A percentile compares a stretch with the other conserved stretches of the same genome.
Conservation (phyloP, 1,140 invertebrate genomes). For the Patella vulgata region DNA sequence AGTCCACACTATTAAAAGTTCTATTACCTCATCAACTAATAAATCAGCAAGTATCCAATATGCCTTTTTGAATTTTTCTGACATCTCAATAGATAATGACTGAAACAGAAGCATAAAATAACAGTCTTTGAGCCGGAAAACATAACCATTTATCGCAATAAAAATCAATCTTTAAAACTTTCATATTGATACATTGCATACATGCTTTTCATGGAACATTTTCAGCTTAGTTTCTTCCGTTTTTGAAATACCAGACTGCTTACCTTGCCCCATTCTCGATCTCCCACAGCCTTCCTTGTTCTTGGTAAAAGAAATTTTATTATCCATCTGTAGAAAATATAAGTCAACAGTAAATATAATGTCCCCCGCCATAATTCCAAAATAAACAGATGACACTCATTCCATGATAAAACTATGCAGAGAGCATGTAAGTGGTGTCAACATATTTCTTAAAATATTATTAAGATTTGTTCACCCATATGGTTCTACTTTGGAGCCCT, state of each 20-base stretch:
- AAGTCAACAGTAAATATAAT: too few relatives aligned
- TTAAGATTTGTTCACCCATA: too few relatives aligned
- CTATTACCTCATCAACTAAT: slow-evolving; percentile 71
- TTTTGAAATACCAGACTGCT: neutral
- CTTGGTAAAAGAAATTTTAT: slow-evolving; percentile 72
- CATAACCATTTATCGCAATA: neutral
- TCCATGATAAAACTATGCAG: too few relatives aligned
- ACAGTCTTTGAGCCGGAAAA: neutral
- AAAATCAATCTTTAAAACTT: too few relatives aligned
- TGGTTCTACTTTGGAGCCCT: too few relatives aligned
- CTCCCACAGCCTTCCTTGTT: slow-evolving; percentile 72
- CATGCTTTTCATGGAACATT: too few relatives aligned
- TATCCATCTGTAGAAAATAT: slow-evolving; percentile 59
- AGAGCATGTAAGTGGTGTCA: too few relatives aligned
- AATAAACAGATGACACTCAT: too few relatives aligned
- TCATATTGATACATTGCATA: too few relatives aligned
- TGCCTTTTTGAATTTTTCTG: slow-evolving; percentile 74
- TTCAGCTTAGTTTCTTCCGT: neutral
- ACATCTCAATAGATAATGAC: slow-evolving; percentile 71
- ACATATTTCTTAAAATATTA: too few relatives aligned
- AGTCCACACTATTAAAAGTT: too few relatives aligned
- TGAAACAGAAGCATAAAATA: slow-evolving; percentile 31
- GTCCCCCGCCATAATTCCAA: too few relatives aligned
- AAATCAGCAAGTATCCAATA: slow-evolving; percentile 71
- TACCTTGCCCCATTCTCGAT: slow-evolving; percentile 76